Conservation (phyloP, 2,797 vertebrate genomes). For the Crax fasciolata region DNA sequence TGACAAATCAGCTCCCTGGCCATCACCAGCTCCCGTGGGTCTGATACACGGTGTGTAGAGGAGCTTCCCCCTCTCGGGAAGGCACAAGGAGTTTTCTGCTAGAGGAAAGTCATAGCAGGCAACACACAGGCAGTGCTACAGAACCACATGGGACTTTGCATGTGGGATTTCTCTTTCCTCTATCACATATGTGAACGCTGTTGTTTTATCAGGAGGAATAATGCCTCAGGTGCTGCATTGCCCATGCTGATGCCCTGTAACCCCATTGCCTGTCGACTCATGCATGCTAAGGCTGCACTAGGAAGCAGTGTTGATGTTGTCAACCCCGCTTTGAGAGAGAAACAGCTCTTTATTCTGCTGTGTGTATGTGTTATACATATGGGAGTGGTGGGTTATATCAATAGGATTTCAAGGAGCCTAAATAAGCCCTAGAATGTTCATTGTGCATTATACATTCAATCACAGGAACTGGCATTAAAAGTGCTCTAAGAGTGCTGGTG, state of each 20-base stretch:
- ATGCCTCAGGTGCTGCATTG: background rate
- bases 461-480: background rate
- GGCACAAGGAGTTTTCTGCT: background rate
- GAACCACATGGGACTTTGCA: background rate
- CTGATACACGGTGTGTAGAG: background rate
- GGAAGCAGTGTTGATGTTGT: background rate
- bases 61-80: background rate
- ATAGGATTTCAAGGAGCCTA: background rate
- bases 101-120: background rate
- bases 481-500: background rate
- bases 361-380: background rate
- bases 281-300: background rate
- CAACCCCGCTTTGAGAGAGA: background rate
- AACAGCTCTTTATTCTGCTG: background rate
- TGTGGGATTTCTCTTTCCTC: accelerated
- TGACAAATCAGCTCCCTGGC: background rate
- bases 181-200: background rate
- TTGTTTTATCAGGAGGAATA: background rate
- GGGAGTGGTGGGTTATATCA: background rate
- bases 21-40: background rate
- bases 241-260: accelerated
- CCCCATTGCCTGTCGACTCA: background rate
- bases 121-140: background rate
- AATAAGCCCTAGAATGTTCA: background rate
- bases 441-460: background rate